phyloP scores from a whole-genome alignment of 1,140 invertebrate genomes.

The Ericerus pela region DNA sequence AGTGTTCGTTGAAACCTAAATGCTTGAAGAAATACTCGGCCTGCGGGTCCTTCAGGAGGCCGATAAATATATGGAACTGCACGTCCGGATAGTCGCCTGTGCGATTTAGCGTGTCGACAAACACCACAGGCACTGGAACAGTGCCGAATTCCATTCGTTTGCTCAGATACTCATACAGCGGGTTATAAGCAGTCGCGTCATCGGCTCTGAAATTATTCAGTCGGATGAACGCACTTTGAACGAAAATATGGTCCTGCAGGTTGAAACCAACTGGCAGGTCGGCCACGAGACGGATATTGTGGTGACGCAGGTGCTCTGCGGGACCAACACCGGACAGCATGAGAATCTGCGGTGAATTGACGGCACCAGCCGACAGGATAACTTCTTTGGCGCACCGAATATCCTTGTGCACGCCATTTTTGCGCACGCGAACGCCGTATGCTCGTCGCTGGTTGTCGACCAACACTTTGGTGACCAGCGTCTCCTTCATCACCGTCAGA shows the following conservation, averaged over 20 bases:
- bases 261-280: constrained; percentile 65
- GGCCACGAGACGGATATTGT: constrained; percentile 39
- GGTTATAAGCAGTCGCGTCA: constrained; percentile 36
- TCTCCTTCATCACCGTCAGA: constrained; percentile 36
- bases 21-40: background rate
- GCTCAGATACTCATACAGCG: background rate
- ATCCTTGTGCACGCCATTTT: constrained; percentile 14
- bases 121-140: background rate
- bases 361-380: constrained; percentile 23
- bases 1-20: background rate
- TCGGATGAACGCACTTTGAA: constrained; percentile 53
- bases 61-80: background rate
- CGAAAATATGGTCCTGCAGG: constrained; percentile 58
- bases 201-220: constrained; percentile 55
- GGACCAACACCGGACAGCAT: constrained; percentile 35
- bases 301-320: constrained; percentile 25
- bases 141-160: background rate
- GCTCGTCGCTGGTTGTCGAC: constrained; percentile 32
- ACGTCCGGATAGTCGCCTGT: background rate
- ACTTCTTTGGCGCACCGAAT: constrained; percentile 24
- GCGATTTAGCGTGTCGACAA: background rate
- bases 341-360: constrained; percentile 28
- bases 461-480: constrained; percentile 37
- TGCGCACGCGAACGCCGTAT: constrained; percentile 18
- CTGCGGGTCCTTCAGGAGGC: constrained; percentile 12